Conservation (phyloP, 2,113 vertebrate genomes). For the Xiphorhynchus elegans region DNA sequence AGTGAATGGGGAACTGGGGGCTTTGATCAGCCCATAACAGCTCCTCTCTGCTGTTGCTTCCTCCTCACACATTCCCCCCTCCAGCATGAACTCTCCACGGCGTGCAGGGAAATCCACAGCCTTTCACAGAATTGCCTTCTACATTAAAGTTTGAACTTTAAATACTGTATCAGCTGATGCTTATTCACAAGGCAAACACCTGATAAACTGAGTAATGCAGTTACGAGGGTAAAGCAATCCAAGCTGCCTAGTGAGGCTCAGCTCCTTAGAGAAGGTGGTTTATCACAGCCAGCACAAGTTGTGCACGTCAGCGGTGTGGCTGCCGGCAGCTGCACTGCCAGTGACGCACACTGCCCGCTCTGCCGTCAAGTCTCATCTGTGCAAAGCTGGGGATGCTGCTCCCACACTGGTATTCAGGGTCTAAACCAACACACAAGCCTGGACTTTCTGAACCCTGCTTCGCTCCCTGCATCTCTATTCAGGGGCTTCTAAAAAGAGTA, state of each 20-base stretch:
- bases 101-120: background rate
- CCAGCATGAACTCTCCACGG: background rate
- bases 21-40: background rate
- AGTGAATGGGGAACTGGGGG: too few relatives aligned
- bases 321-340: background rate
- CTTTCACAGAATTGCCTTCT: background rate
- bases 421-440: background rate
- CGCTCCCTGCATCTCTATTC: rapidly evolving
- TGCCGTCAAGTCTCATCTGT: background rate
- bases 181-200: rapidly evolving
- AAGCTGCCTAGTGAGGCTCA: background rate
- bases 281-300: background rate
- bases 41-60: background rate
- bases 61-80: background rate
- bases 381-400: rapidly evolving
- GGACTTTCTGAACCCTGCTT: background rate
- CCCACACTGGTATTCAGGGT: background rate
- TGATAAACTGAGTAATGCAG: background rate
- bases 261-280: background rate
- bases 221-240: background rate
- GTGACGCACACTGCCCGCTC: rapidly evolving
- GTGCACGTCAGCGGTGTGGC: rapidly evolving
- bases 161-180: background rate
- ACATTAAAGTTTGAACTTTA: background rate
- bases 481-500: background rate